These are phyloP conservation scores for Tiliacea citrago DNA, from an alignment of 2,888 invertebrate species.

Conservation along the genomic window DNA sequence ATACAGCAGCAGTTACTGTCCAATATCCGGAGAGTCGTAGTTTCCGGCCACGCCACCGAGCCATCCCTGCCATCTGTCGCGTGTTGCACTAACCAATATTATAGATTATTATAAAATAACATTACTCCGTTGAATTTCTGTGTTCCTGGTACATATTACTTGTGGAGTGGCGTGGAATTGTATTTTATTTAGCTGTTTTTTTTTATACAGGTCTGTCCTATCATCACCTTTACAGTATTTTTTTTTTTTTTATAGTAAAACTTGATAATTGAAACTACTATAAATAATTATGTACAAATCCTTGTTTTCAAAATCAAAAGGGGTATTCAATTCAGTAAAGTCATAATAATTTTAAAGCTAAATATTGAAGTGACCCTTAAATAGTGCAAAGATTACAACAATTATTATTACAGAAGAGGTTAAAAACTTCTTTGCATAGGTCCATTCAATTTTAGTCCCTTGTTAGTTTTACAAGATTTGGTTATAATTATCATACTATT, in stretches of 20 bases:
- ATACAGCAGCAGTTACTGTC: slow-evolving; percentile 79
- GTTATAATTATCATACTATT: background rate
- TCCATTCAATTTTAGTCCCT: background rate
- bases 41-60: slow-evolving; percentile 76
- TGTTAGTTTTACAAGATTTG: background rate
- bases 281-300: background rate
- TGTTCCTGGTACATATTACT: slow-evolving; percentile 19
- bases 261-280: background rate
- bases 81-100: slow-evolving; percentile 59
- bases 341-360: background rate
- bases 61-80: slow-evolving; percentile 73
- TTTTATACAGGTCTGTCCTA: background rate
- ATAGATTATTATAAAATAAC: slow-evolving; percentile 53
- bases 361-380: background rate
- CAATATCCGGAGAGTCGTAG: slow-evolving; percentile 82
- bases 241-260: background rate
- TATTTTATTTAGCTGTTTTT: slow-evolving; percentile 3
- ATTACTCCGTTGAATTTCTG: slow-evolving; percentile 37
- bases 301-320: background rate
- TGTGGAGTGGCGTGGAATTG: background rate
- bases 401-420: background rate
- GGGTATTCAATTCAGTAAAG: background rate
- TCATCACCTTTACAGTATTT: background rate
- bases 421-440: background rate
- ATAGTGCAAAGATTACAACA: background rate